These are phyloP conservation scores for Drosophila mettleri DNA, from an alignment of 2,888 invertebrate species.

Conservation along the genomic window DNA sequence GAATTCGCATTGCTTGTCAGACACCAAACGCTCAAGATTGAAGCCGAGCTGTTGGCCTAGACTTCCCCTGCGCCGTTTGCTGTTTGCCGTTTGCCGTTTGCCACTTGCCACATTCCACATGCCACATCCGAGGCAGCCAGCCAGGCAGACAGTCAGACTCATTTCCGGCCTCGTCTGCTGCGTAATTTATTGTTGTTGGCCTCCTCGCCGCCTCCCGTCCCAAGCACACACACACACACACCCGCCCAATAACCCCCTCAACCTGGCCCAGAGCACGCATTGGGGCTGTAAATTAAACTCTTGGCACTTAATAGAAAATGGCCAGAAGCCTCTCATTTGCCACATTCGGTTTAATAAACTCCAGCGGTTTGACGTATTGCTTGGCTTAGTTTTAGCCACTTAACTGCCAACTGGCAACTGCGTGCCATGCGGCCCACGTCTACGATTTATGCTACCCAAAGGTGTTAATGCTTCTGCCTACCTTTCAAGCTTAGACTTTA, in stretches of 20 bases:
- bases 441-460: conserved; percentile 54
- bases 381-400: conserved; percentile 76
- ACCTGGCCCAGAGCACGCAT: conserved; percentile 3
- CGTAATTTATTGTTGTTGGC: conserved; percentile 60
- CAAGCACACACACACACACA: neutral
- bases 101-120: conserved; percentile 22
- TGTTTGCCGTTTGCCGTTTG: conserved; percentile 18
- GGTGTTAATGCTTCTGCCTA: conserved; percentile 42
- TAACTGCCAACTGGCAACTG: conserved; percentile 58
- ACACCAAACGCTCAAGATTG: conserved; percentile 18
- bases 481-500: neutral
- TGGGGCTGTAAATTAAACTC: conserved; percentile 68
- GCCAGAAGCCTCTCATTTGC: conserved; percentile 72
- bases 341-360: conserved; percentile 64
- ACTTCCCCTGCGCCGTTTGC: conserved; percentile 28
- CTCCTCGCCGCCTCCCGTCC: neutral
- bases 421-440: conserved; percentile 21
- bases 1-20: conserved; percentile 71
- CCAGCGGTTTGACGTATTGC: conserved; percentile 71
- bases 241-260: conserved; percentile 6
- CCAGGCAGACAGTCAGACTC: conserved; percentile 37
- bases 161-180: conserved; percentile 57
- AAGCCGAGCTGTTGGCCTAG: conserved; percentile 13
- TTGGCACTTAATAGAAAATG: conserved; percentile 74
- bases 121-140: conserved; percentile 30